phyloP scores from a whole-genome alignment of 2,113 vertebrate species.

The Muntiacus reevesi region DNA sequence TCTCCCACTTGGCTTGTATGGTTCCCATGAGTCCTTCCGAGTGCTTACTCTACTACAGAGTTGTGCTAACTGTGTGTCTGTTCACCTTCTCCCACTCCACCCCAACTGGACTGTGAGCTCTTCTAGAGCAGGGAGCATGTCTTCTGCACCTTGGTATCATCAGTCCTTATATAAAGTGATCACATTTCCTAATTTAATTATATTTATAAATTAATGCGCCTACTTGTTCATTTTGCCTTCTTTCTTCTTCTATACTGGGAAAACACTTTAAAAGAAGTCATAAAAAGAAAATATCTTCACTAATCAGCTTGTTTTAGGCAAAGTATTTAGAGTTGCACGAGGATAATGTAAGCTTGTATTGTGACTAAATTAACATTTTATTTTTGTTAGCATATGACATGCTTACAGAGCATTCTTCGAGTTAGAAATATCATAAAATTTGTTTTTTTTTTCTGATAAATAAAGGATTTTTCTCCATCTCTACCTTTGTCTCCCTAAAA shows the following conservation, averaged over 20 bases:
- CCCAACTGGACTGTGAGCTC: neutral
- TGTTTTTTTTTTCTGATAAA: neutral
- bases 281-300: neutral
- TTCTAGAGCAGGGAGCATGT: neutral
- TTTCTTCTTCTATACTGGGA: neutral
- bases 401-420: neutral
- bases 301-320: neutral
- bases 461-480: slow-evolving; percentile 8
- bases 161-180: neutral
- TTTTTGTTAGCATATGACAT: slow-evolving; percentile 13
- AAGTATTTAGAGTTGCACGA: neutral
- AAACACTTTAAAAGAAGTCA: neutral
- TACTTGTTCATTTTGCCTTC: neutral
- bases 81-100: neutral
- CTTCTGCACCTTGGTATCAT: neutral
- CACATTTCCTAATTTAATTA: neutral
- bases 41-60: neutral
- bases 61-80: neutral
- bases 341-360: neutral
- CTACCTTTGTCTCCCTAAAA: neutral
- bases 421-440: neutral
- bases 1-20: too few species aligned
- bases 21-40: neutral
- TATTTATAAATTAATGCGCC: neutral
- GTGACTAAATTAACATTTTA: neutral